phyloP scores from a whole-genome alignment of 1,140 invertebrate genomes.

The Lerema accius region DNA sequence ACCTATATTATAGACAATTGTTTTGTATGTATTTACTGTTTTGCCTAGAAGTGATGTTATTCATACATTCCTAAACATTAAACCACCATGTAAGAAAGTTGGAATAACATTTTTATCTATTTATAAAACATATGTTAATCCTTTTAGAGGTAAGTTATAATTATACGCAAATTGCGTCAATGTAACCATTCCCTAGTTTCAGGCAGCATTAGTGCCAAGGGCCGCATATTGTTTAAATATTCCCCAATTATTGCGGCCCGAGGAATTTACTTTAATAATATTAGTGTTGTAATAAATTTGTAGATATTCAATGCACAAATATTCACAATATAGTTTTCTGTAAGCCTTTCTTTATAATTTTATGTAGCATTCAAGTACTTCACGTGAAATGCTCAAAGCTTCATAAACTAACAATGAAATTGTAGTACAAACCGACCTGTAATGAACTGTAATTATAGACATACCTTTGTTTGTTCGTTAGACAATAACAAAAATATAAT shows the following conservation, averaged over 20 bases:
- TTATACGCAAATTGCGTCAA: conserved; percentile 6
- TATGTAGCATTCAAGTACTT: conserved; percentile 16
- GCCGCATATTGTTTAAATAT: conserved; percentile 3
- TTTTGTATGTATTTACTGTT: not conserved
- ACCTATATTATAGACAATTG: not conserved
- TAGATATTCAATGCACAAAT: conserved; percentile 31
- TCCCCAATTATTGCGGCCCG: conserved; percentile 6
- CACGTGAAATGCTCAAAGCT: too few species aligned
- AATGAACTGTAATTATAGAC: too few species aligned
- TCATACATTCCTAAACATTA: conserved; percentile 5
- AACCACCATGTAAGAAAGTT: conserved; percentile 9
- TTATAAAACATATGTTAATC: conserved; percentile 24
- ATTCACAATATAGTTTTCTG: conserved; percentile 12
- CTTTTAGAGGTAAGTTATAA: conserved; percentile 16
- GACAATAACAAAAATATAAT: too few species aligned
- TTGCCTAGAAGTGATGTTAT: not conserved
- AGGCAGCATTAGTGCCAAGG: conserved; percentile 11
- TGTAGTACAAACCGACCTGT: too few species aligned
- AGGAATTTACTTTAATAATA: conserved; percentile 8
- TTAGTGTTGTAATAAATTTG: conserved; percentile 9
- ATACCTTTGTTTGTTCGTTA: too few species aligned
- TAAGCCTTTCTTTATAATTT: conserved; percentile 12
- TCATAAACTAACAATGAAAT: too few species aligned
- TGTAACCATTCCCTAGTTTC: conserved; percentile 27
- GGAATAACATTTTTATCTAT: conserved; percentile 24